These are phyloP conservation scores for Flexamia atlantica DNA, from an alignment of 2,888 invertebrate genomes.

Conservation along the genomic window DNA sequence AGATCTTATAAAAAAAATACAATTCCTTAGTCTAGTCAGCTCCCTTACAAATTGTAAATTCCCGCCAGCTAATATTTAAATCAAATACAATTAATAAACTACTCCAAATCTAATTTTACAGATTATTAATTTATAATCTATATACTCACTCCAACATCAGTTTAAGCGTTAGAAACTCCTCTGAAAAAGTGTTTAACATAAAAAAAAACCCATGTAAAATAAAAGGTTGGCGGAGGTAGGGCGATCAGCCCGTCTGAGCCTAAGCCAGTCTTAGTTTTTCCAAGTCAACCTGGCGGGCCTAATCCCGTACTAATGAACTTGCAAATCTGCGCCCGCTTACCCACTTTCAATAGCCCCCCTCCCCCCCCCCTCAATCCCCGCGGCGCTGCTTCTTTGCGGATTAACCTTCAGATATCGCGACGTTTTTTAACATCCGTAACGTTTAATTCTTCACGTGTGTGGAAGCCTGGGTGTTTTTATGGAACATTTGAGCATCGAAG, in stretches of 20 bases:
- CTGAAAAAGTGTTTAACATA: slow-evolving; percentile 9
- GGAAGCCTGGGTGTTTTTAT: too few relatives aligned
- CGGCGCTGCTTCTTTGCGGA: slow-evolving; percentile 55
- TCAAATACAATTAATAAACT: too few relatives aligned
- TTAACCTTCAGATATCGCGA: slow-evolving; percentile 50
- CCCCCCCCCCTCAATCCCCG: slow-evolving; percentile 57
- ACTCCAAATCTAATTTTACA: too few relatives aligned
- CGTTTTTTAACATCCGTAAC: slow-evolving; percentile 29
- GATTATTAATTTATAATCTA: too few relatives aligned
- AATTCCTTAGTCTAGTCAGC: too few relatives aligned
- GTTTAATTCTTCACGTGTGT: slow-evolving; percentile 4
- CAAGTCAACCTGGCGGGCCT: slow-evolving; percentile 60
- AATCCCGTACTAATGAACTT: slow-evolving; percentile 66
- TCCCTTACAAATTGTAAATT: too few relatives aligned
- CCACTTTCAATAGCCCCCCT: slow-evolving; percentile 62
- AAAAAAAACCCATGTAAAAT: slow-evolving; percentile 35
- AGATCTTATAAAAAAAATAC: too few relatives aligned
- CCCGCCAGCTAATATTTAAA: too few relatives aligned
- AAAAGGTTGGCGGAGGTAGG: not conserved
- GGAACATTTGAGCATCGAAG: too few relatives aligned
- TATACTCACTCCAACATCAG: too few relatives aligned
- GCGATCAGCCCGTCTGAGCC: slow-evolving; percentile 57
- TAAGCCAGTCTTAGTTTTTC: slow-evolving; percentile 64
- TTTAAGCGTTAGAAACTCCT: too few relatives aligned
- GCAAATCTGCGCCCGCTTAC: slow-evolving; percentile 64